Evolutionary conservation across 2,113 vertebrate genomes (phyloP).

Genomic region (Gadus chalcogrammus): DNA sequence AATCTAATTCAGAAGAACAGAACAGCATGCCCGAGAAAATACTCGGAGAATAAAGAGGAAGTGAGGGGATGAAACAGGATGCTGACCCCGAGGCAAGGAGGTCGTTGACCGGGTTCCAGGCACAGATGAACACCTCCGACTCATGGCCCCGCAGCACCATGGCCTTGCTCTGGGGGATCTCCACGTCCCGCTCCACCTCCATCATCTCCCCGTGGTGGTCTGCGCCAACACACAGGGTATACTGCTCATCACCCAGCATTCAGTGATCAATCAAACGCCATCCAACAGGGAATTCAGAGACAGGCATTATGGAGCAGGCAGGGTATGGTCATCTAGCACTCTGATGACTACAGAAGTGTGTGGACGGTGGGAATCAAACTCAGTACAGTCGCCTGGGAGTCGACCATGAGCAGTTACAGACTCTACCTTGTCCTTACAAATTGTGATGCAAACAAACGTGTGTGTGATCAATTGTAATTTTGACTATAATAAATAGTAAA

Average conservation of each 20-base stretch:
- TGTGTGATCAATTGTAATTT: no score
- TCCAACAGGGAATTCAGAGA: no score
- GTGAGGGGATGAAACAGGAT: not conserved
- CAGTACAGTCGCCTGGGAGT: no score
- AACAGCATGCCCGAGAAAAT: slow-evolving; percentile 5
- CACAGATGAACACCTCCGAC: slow-evolving; percentile 98
- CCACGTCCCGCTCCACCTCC: slow-evolving; percentile 96
- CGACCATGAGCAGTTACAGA: no score
- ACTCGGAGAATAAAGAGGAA: not conserved
- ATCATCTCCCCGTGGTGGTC: slow-evolving; percentile 98
- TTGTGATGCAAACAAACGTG: no score
- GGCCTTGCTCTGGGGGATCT: slow-evolving; percentile 97
- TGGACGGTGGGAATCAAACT: no score
- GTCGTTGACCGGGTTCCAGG: slow-evolving; percentile 98
- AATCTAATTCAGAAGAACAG: not conserved
- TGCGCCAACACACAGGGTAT: slow-evolving; percentile 51
- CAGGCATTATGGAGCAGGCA: no score
- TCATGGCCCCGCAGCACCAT: slow-evolving; percentile 97
- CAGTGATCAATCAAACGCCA: no score
- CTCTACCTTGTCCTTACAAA: no score
- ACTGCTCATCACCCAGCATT: not conserved
- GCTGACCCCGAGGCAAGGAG: slow-evolving; percentile 94
- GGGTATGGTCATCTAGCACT: no score
- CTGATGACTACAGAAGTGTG: no score
- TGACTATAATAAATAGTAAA: no score